phyloP scores from a whole-genome alignment of 2,888 invertebrate species.

The Magallana nippona region DNA sequence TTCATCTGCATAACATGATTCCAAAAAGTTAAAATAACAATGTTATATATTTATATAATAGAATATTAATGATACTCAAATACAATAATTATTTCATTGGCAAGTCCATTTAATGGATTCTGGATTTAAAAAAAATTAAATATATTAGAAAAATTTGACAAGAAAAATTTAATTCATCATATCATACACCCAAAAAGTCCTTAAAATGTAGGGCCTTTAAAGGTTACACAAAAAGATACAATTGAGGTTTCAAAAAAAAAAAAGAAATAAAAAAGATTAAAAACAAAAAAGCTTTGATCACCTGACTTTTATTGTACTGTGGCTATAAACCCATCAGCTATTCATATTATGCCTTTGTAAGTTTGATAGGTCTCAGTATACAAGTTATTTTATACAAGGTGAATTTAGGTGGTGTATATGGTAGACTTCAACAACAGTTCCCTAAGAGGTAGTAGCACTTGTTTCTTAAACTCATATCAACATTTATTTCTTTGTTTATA shows the following conservation, averaged over 20 bases:
- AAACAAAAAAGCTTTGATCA: not conserved
- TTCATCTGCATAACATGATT: not conserved
- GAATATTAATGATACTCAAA: constrained; percentile 4
- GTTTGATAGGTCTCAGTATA: constrained; percentile 5
- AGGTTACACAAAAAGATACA: not conserved
- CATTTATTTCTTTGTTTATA: not conserved
- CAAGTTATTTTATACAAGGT: not conserved
- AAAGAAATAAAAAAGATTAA: not conserved
- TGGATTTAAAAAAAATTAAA: not conserved
- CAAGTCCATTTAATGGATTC: constrained; percentile 30
- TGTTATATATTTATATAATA: too few relatives aligned
- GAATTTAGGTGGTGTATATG: not conserved
- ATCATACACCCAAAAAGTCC: not conserved
- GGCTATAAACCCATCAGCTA: too few relatives aligned
- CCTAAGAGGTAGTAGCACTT: constrained; percentile 20
- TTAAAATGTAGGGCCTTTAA: constrained; percentile 1
- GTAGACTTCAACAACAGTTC: constrained; percentile 3
- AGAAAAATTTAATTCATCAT: not conserved
- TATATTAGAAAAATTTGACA: not conserved
- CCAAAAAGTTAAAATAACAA: too few relatives aligned
- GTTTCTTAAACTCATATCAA: not conserved
- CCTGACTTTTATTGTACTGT: not conserved
- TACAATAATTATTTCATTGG: not conserved
- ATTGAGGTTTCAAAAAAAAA: not conserved
- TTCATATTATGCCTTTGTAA: not conserved